These are phyloP conservation scores for Phataginus tricuspis DNA, from an alignment of 2,797 vertebrate species.

Conservation along the genomic window DNA sequence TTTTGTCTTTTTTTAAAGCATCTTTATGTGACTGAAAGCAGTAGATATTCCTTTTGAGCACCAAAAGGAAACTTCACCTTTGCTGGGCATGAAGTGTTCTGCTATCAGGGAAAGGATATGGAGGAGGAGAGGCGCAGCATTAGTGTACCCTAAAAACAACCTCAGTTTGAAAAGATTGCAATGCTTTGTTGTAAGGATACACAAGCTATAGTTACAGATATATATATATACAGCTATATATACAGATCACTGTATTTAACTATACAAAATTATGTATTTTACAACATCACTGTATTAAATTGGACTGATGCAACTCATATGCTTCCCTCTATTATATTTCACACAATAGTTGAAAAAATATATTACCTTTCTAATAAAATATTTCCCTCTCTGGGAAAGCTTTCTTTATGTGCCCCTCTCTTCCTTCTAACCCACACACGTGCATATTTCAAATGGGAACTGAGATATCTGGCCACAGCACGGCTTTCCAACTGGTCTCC, in stretches of 20 bases:
- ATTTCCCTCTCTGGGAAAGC: neutral
- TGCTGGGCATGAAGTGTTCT: neutral
- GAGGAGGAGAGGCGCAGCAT: neutral
- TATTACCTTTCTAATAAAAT: neutral
- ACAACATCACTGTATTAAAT: neutral
- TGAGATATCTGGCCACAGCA: neutral
- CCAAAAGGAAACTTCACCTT: neutral
- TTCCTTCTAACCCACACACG: neutral
- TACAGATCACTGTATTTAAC: neutral
- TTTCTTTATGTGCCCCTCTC: neutral
- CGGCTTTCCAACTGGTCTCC: neutral
- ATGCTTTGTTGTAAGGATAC: neutral
- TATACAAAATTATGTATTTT: constrained; percentile 17
- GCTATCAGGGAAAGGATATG: neutral
- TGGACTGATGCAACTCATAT: neutral
- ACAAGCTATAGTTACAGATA: neutral
- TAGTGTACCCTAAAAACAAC: neutral
- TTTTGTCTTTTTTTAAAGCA: neutral
- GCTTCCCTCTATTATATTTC: neutral
- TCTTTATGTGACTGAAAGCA: neutral
- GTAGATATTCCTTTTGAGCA: neutral
- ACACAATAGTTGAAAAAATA: neutral
- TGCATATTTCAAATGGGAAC: neutral
- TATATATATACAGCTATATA: no score
- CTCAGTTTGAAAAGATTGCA: constrained; percentile 4